These are phyloP conservation scores for Calameuta idolon DNA, from an alignment of 2,888 invertebrate genomes.

Conservation along the genomic window DNA sequence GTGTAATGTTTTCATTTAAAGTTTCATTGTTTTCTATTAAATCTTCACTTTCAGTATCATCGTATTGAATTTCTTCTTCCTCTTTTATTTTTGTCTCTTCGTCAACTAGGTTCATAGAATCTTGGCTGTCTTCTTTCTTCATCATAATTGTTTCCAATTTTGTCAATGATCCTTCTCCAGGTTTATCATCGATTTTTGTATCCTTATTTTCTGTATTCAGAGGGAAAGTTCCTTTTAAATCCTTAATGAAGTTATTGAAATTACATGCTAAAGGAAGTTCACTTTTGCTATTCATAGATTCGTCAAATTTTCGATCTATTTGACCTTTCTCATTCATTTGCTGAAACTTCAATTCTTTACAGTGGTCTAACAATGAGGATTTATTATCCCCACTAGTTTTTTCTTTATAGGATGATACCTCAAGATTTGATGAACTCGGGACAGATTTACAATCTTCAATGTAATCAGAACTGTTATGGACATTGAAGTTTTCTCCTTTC, in stretches of 20 bases:
- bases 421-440: background rate
- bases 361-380: background rate
- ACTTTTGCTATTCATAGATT: background rate
- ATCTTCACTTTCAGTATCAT: background rate
- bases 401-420: background rate
- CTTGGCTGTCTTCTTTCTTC: background rate
- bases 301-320: background rate
- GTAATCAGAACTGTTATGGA: background rate
- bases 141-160: background rate
- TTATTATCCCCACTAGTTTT: background rate
- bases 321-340: background rate
- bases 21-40: background rate
- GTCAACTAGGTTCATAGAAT: background rate
- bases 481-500: background rate
- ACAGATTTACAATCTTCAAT: background rate
- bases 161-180: background rate
- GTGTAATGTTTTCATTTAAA: background rate
- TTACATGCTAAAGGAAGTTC: background rate
- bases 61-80: background rate
- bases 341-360: background rate
- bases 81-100: background rate
- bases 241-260: background rate
- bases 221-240: background rate
- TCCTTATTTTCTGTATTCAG: background rate
- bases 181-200: background rate